Percentiles rank a stretch among this genome's conserved stretches.
Conservation (phyloP, 2,888 invertebrate species). For the Apodemia hepburni region DNA sequence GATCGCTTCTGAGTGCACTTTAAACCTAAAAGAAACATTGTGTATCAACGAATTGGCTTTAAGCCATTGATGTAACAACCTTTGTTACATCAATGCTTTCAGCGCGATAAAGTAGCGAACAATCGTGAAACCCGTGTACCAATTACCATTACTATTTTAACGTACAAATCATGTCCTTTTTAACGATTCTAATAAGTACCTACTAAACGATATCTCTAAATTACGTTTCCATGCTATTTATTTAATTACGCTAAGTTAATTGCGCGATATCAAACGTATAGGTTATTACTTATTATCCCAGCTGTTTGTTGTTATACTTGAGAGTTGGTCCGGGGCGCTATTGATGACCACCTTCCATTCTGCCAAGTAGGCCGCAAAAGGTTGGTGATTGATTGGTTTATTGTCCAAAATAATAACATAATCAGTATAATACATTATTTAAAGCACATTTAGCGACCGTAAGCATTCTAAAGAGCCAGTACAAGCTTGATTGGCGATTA, state of each 20-base stretch:
- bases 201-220: background rate
- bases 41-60: background rate
- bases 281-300: no score
- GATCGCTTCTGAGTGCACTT: background rate
- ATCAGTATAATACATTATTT: no score
- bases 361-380: no score
- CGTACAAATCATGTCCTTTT: background rate
- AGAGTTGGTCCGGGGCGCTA: no score
- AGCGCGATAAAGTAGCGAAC: slow-evolving; percentile 17
- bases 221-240: background rate
- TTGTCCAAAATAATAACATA: no score
- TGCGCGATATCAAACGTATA: no score
- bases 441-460: no score
- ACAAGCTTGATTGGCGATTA: no score
- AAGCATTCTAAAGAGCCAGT: no score
- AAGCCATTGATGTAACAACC: background rate
- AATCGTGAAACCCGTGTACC: slow-evolving; percentile 1
- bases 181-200: background rate
- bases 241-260: background rate
- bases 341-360: no score
- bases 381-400: no score
- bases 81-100: background rate
- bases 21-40: background rate
- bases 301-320: no score
- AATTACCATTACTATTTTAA: slow-evolving; percentile 2